Evolutionary conservation across 1,140 invertebrate species (phyloP).

Genomic region (Araneus ventricosus): DNA sequence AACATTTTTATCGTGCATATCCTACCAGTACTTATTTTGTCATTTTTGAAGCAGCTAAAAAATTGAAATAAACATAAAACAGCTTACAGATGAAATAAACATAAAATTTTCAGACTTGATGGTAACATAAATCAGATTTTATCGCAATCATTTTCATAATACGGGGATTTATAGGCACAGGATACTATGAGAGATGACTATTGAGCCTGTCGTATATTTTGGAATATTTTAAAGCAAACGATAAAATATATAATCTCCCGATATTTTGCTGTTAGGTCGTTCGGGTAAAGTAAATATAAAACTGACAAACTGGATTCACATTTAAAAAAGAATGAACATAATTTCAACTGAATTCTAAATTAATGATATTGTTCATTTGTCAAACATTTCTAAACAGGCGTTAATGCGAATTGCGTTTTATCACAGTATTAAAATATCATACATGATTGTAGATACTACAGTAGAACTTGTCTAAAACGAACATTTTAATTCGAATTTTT

Average conservation of each 20-base stretch:
- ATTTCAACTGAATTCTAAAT: too few relatives aligned
- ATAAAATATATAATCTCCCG: not conserved
- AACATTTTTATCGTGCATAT: too few relatives aligned
- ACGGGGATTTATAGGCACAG: not conserved
- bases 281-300: not conserved
- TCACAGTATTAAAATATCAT: too few relatives aligned
- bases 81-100: not conserved
- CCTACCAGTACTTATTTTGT: too few relatives aligned
- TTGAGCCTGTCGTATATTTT: not conserved
- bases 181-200: not conserved
- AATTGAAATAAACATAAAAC: too few relatives aligned
- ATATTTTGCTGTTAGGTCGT: not conserved
- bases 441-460: too few relatives aligned
- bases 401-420: too few relatives aligned
- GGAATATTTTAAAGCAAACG: not conserved
- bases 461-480: too few relatives aligned
- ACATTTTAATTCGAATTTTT: too few relatives aligned
- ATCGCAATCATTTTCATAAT: not conserved
- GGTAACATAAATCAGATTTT: not conserved
- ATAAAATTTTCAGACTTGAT: not conserved
- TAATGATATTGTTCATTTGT: too few relatives aligned
- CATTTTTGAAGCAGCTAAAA: too few relatives aligned
- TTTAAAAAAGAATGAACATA: not conserved
- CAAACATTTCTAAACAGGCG: too few relatives aligned
- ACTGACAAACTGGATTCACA: not conserved